Percentiles rank a stretch among this genome's conserved stretches.
Evolutionary conservation across 2,113 vertebrate genomes (phyloP).

Genomic region (Taxidea taxus): DNA sequence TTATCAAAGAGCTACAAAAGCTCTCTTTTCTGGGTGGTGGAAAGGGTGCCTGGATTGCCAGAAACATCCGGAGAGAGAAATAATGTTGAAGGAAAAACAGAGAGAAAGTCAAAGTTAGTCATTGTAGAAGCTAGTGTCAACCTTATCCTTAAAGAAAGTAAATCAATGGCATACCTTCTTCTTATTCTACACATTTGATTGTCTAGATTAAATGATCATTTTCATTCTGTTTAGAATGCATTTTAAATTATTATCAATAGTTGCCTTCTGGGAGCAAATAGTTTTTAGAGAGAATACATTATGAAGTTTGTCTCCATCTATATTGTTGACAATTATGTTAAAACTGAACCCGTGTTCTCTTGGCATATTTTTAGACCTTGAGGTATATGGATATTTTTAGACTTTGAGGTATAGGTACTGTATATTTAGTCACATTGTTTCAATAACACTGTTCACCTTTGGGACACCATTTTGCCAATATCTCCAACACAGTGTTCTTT

Average conservation of each 20-base stretch:
- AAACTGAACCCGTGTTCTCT: conserved; percentile 9
- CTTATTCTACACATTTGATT: background rate
- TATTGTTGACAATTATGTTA: conserved; percentile 19
- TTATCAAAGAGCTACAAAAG: conserved; percentile 81
- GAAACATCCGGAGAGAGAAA: conserved; percentile 83
- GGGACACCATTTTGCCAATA: background rate
- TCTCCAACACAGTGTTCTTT: background rate
- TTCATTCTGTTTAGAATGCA: background rate
- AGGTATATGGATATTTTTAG: background rate
- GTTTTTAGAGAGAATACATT: background rate
- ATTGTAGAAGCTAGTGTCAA: conserved; percentile 62
- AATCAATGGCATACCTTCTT: background rate
- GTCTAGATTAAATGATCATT: conserved; percentile 16
- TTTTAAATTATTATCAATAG: background rate
- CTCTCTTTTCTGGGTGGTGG: conserved; percentile 91
- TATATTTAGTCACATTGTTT: background rate
- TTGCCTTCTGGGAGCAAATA: background rate
- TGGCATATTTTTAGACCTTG: background rate
- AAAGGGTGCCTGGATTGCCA: conserved; percentile 86
- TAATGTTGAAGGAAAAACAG: conserved; percentile 83
- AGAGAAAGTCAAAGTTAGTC: conserved; percentile 85
- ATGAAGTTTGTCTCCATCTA: background rate
- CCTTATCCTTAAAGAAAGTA: conserved; percentile 60
- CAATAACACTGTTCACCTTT: background rate
- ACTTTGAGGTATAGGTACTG: background rate